Base-by-base conservation (phyloP, 2,888 invertebrate genomes). In the Leucoptera coffeella region DNA sequence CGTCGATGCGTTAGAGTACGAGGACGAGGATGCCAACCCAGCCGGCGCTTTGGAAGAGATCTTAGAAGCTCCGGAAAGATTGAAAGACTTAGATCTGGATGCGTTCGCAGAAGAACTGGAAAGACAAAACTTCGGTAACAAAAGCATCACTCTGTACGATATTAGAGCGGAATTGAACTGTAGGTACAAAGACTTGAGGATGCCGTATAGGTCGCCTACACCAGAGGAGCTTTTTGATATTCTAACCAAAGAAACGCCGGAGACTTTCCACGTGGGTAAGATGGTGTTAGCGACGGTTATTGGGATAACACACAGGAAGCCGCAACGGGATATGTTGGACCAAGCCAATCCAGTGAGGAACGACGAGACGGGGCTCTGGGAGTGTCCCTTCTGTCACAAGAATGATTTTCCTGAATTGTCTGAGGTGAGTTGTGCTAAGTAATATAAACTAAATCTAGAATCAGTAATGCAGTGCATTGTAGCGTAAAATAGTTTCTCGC, bases 91-190 rank as follows among this genome's bases (percentile, higher is more conserved):
- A 15, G 97, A 99, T 73, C 73, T 99, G 33, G 97, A 99, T 53
- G 97, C 97, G 0, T 99, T 99, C 51, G 97, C 97, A 1, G 95
- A 93, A 40, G 97, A 99, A 62, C 72, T 99, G 31, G 91, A 94
- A 43, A 75, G 95, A 28, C 96, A 86, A 74, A 86, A 86, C 7
- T 86, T 85, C 41, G 85, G 89, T 3, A 88, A 90, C 44, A 90
- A 90, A 42, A 87, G 88, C 43, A 94, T 94, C 31, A 99, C 97
- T 0, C 57, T 99, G 23, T 97, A 99, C 47, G 97, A 99, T 48
- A 99, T 99, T 32, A 75, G 96, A 37, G 90, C 91, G 0, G 99
- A 99, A 69, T 65, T 99, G 39, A 96, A 92, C 57, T 83, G 86
- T 47, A 76, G 95, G 27, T 94, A 94, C 50, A 93, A 93, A 51